Percentiles rank a stretch among this genome's conserved stretches.
phyloP scores from a whole-genome alignment of 2,888 invertebrate genomes.

The Acanthosepion esculentum region DNA sequence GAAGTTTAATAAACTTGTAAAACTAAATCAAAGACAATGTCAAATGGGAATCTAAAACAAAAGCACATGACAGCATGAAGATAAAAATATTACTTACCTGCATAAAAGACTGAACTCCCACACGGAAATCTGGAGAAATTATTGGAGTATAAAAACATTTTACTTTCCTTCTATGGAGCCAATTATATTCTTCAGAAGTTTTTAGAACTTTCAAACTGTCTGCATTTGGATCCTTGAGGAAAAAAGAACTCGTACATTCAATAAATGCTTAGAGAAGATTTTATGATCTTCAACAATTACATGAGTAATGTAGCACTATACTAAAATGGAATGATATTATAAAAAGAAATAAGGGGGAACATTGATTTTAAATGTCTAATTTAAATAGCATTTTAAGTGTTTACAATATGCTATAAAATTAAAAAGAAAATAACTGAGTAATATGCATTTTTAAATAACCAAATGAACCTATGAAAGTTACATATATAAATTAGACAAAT shows the following conservation, averaged over 20 bases:
- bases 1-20: neutral
- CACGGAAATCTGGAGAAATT: slow-evolving; percentile 74
- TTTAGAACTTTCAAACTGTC: slow-evolving; percentile 62
- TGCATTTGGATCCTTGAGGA: slow-evolving; percentile 61
- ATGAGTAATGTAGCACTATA: neutral
- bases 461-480: too few relatives aligned
- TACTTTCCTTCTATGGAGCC: slow-evolving; percentile 87
- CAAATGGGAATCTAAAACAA: neutral
- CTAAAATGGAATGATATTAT: too few relatives aligned
- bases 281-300: neutral
- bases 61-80: neutral
- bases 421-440: too few relatives aligned
- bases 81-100: slow-evolving; percentile 79
- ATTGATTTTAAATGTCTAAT: too few relatives aligned
- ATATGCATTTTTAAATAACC: too few relatives aligned
- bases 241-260: neutral
- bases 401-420: too few relatives aligned
- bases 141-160: slow-evolving; percentile 89
- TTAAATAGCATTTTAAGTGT: too few relatives aligned
- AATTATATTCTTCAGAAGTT: slow-evolving; percentile 78
- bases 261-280: neutral
- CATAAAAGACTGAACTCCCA: slow-evolving; percentile 87
- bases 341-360: too few relatives aligned
- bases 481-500: too few relatives aligned
- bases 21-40: neutral